Base-by-base conservation (phyloP, 1,140 invertebrate species). In the Sycophila sp. region DNA sequence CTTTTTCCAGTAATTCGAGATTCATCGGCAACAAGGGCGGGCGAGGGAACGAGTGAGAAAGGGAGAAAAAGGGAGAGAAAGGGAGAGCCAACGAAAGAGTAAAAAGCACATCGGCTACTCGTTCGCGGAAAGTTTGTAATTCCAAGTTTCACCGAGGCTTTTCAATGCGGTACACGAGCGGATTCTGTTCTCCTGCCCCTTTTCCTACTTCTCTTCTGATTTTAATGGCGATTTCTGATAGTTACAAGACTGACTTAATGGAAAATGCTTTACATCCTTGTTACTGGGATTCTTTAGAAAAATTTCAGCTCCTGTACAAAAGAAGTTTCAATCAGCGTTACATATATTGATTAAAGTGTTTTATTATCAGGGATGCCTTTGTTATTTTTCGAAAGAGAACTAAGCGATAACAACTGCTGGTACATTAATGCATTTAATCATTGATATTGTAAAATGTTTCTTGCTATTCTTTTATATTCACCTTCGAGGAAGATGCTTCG, bases 91-190 rank as follows among this genome's bases (percentile, higher is more conserved):
- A 42, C 55, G 26, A n/a, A 40, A 17, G n/a, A 58, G 28, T 5
- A 64, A 38, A 15, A 30, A 66, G 67, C 28, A 8, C 34, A 60
- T 51, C 22, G 42, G 6, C n/a, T 36, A 53, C 56, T 55, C 26
- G 22, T 51, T 49, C 42, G 26, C 32, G 59, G 42, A 42, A 69
- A 60, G 56, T 68, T 68, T 47, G 40, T 59, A 58, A 68, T 68
- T 49, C 11, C 53, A 68, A 59, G 53, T 59, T 68, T 59, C 30
- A 13, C 11, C 28, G 4, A 32, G n/a, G 63, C 2, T 66, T 42
- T 66, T 45, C 17, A 45, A 22, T 53, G 17, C 36, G 17, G 30
- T 45, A 32, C 34, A 45, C 53, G 26, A 34, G 38, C 38, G 59
- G n/a, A 49, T 63, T 34, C 60, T 51, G 34, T 60, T 26, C 17